Percentiles rank a stretch among this genome's conserved stretches.
phyloP scores from a whole-genome alignment of 1,140 invertebrate species.

The Babylonia areolata region DNA sequence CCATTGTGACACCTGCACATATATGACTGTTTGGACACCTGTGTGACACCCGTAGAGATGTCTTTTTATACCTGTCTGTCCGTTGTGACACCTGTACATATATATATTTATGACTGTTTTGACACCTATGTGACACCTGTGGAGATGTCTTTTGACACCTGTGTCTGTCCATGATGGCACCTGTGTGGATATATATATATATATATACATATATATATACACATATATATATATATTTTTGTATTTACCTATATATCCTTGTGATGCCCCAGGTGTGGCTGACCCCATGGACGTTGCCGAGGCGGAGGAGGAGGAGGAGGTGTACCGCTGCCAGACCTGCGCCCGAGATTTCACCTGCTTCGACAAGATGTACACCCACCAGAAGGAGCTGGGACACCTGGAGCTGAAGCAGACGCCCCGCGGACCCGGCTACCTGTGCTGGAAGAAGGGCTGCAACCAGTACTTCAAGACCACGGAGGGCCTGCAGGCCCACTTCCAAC shows the following conservation, averaged over 20 bases:
- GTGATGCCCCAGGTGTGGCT: constrained; percentile 61
- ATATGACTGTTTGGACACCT: no score
- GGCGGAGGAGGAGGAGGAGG: constrained; percentile 61
- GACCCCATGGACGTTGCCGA: constrained; percentile 61
- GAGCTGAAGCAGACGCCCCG: constrained; percentile 88
- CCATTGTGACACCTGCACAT: neutral
- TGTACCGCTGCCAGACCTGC: constrained; percentile 83
- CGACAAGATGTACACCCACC: constrained; percentile 88
- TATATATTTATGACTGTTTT: no score
- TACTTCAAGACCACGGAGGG: constrained; percentile 87
- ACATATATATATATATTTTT: no score
- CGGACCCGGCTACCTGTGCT: constrained; percentile 91
- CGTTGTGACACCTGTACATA: neutral
- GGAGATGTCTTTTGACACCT: no score
- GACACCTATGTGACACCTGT: no score
- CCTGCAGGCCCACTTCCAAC: constrained; percentile 87
- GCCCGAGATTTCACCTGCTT: constrained; percentile 84
- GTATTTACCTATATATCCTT: neutral
- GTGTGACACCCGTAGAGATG: no score
- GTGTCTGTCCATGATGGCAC: no score
- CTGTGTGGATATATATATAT: neutral
- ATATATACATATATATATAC: no score
- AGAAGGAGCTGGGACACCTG: constrained; percentile 89
- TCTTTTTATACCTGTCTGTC: neutral
- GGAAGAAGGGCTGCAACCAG: constrained; percentile 91